Base-by-base conservation (phyloP, 2,797 vertebrate genomes). In the Pagetopsis macropterus region DNA sequence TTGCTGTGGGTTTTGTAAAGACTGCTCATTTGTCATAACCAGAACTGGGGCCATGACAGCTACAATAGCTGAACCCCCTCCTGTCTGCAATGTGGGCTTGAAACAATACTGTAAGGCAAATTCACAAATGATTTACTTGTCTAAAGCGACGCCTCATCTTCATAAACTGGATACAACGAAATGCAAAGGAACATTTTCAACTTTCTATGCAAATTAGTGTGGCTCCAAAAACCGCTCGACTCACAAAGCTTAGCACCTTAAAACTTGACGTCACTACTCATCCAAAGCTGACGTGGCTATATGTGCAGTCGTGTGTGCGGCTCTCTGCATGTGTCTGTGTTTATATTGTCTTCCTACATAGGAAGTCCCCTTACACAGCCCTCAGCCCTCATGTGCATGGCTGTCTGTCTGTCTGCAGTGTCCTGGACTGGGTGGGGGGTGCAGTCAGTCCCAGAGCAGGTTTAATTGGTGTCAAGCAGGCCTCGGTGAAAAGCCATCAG, bases 401-500 rank as follows among this genome's bases (percentile, higher is more conserved):
- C 58, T 57, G 79, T 75, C 68, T 87, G 79, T 75, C 68, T 87
- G 84, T 77, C 68, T 78, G 72, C 63, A 75, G 66, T 79, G 81
- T 86, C 84, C 84, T 78, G 51, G 23, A 59, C 54, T 23, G 41
- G 51, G 14, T 44, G 14, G 41, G 37, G 55, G 71, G 43, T 23
- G 57, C 27, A 21, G 64, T 84, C 64, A 76, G 74, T 82, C 83
- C 71, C 73, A 71, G 73, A 84, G 75, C 65, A 82, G 93, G 91
- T 95, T 95, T 96, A 96, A 95, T 93, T 95, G 92, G 88, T 95
- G 91, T 95, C 94, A 94, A 94, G 90, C 88, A 90, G 89, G 78
- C 90, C 91, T 87, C 83, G 61, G 92, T 89, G 89, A 92, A 94
- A 86, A 92, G 91, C 91, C 93, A 95, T 91, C 93, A 93, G 93